These are phyloP conservation scores for Vultur gryphus DNA, from an alignment of 2,797 vertebrate species.

Conservation along the genomic window DNA sequence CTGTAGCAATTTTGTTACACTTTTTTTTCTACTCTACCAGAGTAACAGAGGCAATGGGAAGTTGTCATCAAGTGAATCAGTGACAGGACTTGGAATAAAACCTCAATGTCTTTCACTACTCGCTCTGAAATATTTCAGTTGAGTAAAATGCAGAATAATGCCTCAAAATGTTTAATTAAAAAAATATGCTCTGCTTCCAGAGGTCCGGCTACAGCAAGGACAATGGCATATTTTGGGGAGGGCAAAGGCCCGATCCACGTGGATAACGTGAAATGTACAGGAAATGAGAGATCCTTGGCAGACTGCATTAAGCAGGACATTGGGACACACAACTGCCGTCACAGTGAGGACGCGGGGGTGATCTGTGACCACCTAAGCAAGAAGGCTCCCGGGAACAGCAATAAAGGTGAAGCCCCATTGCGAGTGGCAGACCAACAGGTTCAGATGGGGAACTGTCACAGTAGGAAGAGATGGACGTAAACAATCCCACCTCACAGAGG, in stretches of 20 bases:
- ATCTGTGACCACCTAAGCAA: conserved; percentile 87
- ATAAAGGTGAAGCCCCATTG: conserved; percentile 59
- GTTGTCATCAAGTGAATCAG: neutral
- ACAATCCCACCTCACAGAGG: neutral
- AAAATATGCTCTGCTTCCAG: conserved; percentile 65
- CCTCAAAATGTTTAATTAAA: neutral
- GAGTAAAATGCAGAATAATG: neutral
- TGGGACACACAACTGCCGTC: conserved; percentile 93
- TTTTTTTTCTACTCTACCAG: neutral
- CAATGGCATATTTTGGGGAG: conserved; percentile 97
- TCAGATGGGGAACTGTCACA: neutral
- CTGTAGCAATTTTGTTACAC: neutral
- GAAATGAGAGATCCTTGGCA: conserved; percentile 82
- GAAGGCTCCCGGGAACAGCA: conserved; percentile 58
- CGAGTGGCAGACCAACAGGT: neutral
- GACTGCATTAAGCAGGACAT: conserved; percentile 92
- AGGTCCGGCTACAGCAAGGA: conserved; percentile 86
- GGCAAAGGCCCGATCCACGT: conserved; percentile 91
- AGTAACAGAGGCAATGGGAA: neutral
- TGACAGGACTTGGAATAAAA: neutral
- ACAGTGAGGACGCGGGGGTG: conserved; percentile 94
- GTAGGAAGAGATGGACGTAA: neutral
- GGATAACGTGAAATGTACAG: conserved; percentile 91
- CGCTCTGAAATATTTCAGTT: neutral
- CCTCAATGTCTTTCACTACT: neutral